Conservation (phyloP, 2,797 vertebrate genomes). For the Sphenodon punctatus region DNA sequence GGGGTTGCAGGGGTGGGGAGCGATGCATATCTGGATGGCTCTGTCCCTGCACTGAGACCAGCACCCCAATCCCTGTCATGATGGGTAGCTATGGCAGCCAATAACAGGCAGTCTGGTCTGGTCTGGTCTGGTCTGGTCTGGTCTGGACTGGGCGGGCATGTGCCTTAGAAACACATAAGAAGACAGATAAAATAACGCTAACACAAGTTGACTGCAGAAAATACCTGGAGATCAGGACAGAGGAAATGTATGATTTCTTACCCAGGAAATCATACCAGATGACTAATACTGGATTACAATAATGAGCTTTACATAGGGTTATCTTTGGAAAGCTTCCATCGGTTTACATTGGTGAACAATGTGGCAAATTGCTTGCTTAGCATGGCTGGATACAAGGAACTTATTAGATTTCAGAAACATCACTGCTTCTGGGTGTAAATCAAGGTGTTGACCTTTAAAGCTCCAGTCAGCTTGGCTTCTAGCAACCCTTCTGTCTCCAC, state of each 20-base stretch:
- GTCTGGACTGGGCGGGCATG: no score
- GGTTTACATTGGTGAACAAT: background rate
- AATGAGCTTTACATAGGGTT: no score
- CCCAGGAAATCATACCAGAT: no score
- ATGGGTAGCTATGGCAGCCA: no score
- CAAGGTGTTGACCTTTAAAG: no score
- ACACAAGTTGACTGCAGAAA: background rate
- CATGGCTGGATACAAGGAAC: background rate
- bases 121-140: no score
- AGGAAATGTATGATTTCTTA: no score
- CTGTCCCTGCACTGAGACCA: no score
- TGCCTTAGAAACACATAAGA: background rate
- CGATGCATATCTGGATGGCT: no score
- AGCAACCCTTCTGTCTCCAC: background rate
- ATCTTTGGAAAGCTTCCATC: background rate
- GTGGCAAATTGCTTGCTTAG: background rate
- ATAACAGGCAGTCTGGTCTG: no score
- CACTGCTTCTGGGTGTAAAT: background rate
- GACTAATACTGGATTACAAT: background rate
- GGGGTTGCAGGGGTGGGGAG: no score
- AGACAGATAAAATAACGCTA: background rate
- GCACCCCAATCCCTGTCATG: no score
- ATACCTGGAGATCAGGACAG: background rate
- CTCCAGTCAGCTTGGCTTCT: background rate
- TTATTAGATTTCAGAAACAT: background rate